Conservation (phyloP, 2,113 vertebrate species). For the Romanogobio albipinnatus region DNA sequence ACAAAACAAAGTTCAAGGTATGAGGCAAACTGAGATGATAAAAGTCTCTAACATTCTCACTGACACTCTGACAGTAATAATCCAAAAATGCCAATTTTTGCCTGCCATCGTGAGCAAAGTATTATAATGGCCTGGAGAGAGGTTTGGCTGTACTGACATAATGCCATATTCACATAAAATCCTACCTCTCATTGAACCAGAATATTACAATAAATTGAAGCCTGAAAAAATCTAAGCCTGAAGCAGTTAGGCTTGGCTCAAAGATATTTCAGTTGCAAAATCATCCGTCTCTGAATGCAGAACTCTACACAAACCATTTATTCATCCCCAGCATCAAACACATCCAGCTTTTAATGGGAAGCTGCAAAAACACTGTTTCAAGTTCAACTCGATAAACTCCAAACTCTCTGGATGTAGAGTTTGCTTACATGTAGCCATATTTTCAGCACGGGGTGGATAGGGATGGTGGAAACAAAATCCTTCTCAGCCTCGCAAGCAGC, state of each 20-base stretch:
- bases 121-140: slow-evolving; percentile 13
- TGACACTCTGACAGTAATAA: slow-evolving; percentile 21
- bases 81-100: slow-evolving; percentile 12
- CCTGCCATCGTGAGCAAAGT: not conserved
- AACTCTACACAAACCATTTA: not conserved
- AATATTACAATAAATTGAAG: slow-evolving; percentile 10
- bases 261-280: slow-evolving; percentile 11
- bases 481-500: not conserved
- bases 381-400: not conserved
- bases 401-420: not conserved
- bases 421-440: slow-evolving; percentile 11
- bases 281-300: not conserved
- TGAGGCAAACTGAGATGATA: slow-evolving; percentile 14
- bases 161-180: slow-evolving; percentile 25
- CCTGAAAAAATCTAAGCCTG: not conserved
- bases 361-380: slow-evolving; percentile 9
- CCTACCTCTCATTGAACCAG: slow-evolving; percentile 9
- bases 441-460: slow-evolving; percentile 2
- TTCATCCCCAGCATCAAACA: slow-evolving; percentile 2
- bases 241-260: not conserved
- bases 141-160: slow-evolving; percentile 31
- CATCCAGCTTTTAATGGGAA: not conserved
- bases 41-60: slow-evolving; percentile 21
- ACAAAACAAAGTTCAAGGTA: not conserved
- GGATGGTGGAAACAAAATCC: not conserved